phyloP scores from a whole-genome alignment of 1,140 invertebrate genomes.

The Diuraphis noxia region DNA sequence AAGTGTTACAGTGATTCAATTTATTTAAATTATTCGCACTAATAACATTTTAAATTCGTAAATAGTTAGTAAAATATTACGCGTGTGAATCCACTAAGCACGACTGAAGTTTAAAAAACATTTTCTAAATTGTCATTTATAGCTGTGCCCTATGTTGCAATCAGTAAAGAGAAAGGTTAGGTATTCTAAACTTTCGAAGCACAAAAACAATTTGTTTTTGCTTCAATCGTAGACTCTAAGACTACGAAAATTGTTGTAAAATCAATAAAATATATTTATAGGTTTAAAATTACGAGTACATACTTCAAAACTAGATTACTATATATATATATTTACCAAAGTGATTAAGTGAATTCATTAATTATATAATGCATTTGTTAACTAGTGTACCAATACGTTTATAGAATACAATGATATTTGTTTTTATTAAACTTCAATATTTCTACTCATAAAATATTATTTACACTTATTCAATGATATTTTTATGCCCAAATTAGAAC shows the following conservation, averaged over 20 bases:
- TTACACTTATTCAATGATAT: not conserved
- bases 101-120: not conserved
- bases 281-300: too few relatives aligned
- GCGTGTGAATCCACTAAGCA: not conserved
- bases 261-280: too few relatives aligned
- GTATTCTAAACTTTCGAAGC: not conserved
- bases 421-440: not conserved
- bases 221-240: not conserved
- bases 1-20: not conserved
- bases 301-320: too few relatives aligned
- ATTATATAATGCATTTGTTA: not conserved
- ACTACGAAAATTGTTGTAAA: not conserved
- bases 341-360: not conserved
- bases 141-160: not conserved
- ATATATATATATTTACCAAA: not conserved
- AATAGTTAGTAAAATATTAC: not conserved
- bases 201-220: not conserved
- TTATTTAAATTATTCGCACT: not conserved
- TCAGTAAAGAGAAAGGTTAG: not conserved
- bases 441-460: not conserved
- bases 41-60: not conserved
- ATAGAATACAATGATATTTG: not conserved
- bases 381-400: not conserved
- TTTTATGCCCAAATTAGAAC: not conserved
- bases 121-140: not conserved